These are phyloP conservation scores for Xiphorhynchus erythropygius DNA, from an alignment of 2,797 vertebrate genomes.

Conservation along the genomic window DNA sequence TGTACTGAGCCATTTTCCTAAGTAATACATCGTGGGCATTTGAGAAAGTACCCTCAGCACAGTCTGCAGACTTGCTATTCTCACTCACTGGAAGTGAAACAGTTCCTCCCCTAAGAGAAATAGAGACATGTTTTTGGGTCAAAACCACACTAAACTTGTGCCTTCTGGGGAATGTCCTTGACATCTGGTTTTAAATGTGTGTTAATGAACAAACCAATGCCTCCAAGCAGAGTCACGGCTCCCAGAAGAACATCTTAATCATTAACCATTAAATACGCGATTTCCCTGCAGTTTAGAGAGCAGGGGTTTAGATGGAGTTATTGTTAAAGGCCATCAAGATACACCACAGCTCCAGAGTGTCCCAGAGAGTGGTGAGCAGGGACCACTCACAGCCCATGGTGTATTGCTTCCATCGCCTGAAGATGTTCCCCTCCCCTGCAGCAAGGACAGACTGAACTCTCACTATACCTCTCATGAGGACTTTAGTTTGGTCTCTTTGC, in stretches of 20 bases:
- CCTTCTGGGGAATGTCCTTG: neutral
- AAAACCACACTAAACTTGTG: neutral
- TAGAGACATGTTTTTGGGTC: neutral
- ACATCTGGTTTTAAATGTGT: neutral
- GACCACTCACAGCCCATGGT: neutral
- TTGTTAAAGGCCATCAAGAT: neutral
- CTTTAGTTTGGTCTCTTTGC: neutral
- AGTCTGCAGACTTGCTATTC: neutral
- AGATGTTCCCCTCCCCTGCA: neutral
- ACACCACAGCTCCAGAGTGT: neutral
- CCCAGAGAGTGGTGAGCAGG: neutral
- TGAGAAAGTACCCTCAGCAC: neutral
- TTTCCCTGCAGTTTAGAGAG: neutral
- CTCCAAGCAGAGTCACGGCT: neutral
- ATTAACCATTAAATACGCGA: neutral
- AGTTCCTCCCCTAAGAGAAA: neutral
- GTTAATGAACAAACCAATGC: conserved; percentile 30
- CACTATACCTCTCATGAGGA: neutral
- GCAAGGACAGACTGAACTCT: neutral
- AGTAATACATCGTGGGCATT: neutral
- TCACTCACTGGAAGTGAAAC: neutral
- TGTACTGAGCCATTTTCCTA: neutral
- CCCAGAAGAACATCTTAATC: conserved; percentile 7
- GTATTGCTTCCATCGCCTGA: neutral
- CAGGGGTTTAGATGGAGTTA: neutral